Conservation (phyloP, 2,113 vertebrate genomes). For the Sorex fumeus region DNA sequence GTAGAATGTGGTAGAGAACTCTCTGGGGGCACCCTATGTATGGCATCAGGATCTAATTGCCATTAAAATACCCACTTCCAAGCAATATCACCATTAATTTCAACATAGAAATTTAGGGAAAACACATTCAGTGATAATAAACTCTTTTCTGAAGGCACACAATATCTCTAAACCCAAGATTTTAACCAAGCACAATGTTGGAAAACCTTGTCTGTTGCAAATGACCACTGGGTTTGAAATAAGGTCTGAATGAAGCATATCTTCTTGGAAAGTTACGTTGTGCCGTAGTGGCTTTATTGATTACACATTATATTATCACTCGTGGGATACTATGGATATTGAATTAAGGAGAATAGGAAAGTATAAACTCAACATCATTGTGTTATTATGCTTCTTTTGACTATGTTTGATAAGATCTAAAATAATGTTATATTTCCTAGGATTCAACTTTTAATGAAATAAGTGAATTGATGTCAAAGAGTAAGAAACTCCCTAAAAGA, state of each 20-base stretch:
- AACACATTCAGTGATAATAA: background rate
- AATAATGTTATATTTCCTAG: conserved; percentile 15
- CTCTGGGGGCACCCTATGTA: background rate
- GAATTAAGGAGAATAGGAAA: background rate
- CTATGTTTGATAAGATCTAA: background rate
- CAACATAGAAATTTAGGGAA: background rate
- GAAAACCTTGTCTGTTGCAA: background rate
- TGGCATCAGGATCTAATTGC: background rate
- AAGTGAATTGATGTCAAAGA: conserved; percentile 10
- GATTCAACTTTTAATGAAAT: background rate
- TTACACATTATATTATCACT: background rate
- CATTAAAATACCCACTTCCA: background rate
- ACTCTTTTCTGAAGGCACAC: background rate
- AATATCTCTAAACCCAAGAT: background rate
- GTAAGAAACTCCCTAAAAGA: background rate
- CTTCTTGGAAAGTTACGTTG: background rate
- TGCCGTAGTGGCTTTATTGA: background rate
- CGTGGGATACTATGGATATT: background rate
- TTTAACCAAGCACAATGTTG: conserved; percentile 19
- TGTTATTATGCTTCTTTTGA: background rate
- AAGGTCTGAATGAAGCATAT: background rate
- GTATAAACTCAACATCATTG: background rate
- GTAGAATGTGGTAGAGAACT: background rate
- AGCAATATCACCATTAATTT: background rate
- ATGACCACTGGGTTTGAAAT: background rate